Evolutionary conservation across 2,113 vertebrate genomes (phyloP).

Genomic region (Protomyctophum bolini): DNA sequence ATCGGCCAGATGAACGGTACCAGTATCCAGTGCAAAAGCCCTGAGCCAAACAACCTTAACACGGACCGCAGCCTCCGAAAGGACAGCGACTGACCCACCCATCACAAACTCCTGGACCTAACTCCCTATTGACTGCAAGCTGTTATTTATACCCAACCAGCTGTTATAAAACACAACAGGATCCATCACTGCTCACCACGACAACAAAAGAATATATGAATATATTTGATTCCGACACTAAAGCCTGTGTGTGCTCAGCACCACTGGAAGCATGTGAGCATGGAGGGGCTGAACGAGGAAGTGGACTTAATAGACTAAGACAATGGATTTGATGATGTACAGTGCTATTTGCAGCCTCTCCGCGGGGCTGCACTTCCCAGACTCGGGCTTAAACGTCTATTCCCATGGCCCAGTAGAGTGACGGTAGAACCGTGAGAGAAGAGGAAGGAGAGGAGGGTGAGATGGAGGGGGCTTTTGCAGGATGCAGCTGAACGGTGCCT

Average conservation of each 20-base stretch:
- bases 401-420: slow-evolving; percentile 57
- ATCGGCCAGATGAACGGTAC: slow-evolving; percentile 78
- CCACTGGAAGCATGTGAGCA: slow-evolving; percentile 26
- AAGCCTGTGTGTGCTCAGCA: slow-evolving; percentile 9
- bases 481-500: slow-evolving; percentile 66
- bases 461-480: slow-evolving; percentile 47
- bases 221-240: slow-evolving; percentile 16
- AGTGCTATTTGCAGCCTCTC: slow-evolving; percentile 12
- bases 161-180: slow-evolving; percentile 18
- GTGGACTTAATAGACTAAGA: slow-evolving; percentile 46
- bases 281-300: slow-evolving; percentile 19
- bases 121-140: not conserved
- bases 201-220: slow-evolving; percentile 7
- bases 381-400: slow-evolving; percentile 32
- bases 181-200: not conserved
- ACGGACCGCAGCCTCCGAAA: slow-evolving; percentile 73
- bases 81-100: slow-evolving; percentile 72
- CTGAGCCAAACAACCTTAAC: slow-evolving; percentile 74
- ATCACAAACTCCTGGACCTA: not conserved
- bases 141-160: slow-evolving; percentile 9
- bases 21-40: slow-evolving; percentile 80
- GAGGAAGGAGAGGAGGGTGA: slow-evolving; percentile 13
- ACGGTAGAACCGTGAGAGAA: slow-evolving; percentile 33
- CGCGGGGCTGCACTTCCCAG: slow-evolving; percentile 22
- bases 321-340: slow-evolving; percentile 40